Percentiles rank a stretch among this genome's conserved stretches.
Evolutionary conservation across 2,888 invertebrate genomes (phyloP).

Genomic region (Sussaba pulchella): DNA sequence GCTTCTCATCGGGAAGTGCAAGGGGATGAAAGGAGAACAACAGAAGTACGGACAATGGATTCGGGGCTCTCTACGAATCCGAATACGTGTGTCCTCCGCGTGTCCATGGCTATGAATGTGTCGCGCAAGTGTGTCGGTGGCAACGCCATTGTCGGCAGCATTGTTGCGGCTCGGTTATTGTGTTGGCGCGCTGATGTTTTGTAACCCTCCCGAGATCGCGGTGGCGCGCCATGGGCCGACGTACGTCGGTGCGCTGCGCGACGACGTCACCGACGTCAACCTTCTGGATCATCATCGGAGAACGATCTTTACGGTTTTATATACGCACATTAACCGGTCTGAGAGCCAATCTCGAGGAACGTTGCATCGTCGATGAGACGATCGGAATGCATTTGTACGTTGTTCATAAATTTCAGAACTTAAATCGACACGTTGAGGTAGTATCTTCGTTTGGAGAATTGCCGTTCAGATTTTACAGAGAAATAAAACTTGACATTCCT

Average conservation of each 20-base stretch:
- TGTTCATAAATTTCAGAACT: too few species aligned
- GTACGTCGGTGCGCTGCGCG: not conserved
- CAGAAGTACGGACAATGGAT: conserved; percentile 82
- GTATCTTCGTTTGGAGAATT: too few species aligned
- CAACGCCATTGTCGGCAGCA: conserved; percentile 66
- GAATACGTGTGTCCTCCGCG: conserved; percentile 38
- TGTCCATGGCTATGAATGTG: conserved; percentile 22
- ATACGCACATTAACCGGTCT: too few species aligned
- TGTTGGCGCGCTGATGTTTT: conserved; percentile 78
- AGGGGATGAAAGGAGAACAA: conserved; percentile 79
- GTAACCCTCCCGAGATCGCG: conserved; percentile 78
- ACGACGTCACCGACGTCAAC: conserved; percentile 19
- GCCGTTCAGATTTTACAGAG: too few species aligned
- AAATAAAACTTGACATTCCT: too few species aligned
- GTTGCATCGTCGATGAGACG: not conserved
- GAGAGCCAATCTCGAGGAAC: too few species aligned
- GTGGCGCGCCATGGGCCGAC: conserved; percentile 72
- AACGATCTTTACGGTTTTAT: too few species aligned
- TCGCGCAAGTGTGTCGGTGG: conserved; percentile 48
- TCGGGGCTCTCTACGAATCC: conserved; percentile 65
- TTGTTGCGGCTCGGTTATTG: conserved; percentile 81
- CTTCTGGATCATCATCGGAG: not conserved
- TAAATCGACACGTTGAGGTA: too few species aligned
- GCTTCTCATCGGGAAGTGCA: conserved; percentile 75
- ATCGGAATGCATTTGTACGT: not conserved